These are phyloP conservation scores for Drosophila pseudotalamancana DNA, from an alignment of 2,888 invertebrate genomes.

Conservation along the genomic window DNA sequence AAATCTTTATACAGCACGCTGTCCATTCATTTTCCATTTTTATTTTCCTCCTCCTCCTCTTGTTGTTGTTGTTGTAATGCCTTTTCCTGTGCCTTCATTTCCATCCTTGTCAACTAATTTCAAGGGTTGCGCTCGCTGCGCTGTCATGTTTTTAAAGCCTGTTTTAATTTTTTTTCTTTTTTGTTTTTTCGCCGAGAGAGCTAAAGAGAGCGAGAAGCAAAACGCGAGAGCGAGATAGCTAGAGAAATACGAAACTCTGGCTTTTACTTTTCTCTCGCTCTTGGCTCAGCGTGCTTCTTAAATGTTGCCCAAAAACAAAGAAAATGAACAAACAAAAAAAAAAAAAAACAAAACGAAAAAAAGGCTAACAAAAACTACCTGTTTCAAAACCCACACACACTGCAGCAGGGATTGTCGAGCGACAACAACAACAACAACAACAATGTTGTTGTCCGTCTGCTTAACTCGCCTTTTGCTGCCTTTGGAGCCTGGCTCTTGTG, in stretches of 20 bases:
- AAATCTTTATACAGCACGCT: conserved; percentile 74
- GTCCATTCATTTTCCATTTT: conserved; percentile 62
- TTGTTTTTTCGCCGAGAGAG: conserved; percentile 14
- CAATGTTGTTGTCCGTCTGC: conserved; percentile 47
- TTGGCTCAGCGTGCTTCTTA: conserved; percentile 54
- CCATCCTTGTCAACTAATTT: conserved; percentile 78
- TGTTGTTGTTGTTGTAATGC: conserved; percentile 4
- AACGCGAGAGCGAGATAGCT: background rate
- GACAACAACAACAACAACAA: conserved; percentile 29
- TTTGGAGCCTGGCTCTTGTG: conserved; percentile 36
- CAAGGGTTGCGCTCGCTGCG: conserved; percentile 66
- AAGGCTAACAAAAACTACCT: conserved; percentile 64
- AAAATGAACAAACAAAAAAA: background rate
- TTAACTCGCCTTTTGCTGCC: conserved; percentile 45
- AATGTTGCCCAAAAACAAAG: conserved; percentile 73
- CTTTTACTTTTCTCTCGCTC: conserved; percentile 69
- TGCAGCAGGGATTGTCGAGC: conserved; percentile 34
- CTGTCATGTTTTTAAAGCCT: conserved; percentile 77
- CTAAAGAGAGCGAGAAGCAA: background rate
- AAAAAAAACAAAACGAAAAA: conserved; percentile 23
- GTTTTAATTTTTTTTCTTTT: conserved; percentile 59
- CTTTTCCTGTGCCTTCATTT: conserved; percentile 25
- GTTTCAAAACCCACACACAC: conserved; percentile 75
- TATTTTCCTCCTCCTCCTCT: conserved; percentile 9
- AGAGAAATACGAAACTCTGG: conserved; percentile 39